Conservation (phyloP, 2,113 vertebrate genomes). For the Varanus komodoensis region DNA sequence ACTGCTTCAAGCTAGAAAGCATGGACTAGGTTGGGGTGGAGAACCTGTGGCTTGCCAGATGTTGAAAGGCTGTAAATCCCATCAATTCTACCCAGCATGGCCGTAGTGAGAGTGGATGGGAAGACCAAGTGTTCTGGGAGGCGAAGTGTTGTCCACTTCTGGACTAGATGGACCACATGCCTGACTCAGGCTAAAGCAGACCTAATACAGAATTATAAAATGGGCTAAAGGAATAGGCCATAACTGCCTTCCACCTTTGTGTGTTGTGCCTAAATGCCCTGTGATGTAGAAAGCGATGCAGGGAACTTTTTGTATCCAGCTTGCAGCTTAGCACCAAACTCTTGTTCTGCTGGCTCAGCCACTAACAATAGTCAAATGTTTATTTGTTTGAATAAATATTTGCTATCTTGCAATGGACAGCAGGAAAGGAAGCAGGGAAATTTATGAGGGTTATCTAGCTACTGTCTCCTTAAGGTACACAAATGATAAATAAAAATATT, state of each 20-base stretch:
- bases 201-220: neutral
- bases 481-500: slow-evolving; percentile 1
- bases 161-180: neutral
- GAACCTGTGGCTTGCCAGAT: too few relatives aligned
- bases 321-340: neutral
- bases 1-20: neutral
- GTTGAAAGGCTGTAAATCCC: too few relatives aligned
- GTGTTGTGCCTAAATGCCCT: neutral
- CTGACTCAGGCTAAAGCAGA: neutral
- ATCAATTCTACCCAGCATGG: too few relatives aligned
- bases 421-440: neutral
- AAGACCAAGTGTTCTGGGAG: too few relatives aligned
- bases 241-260: neutral
- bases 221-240: too few relatives aligned
- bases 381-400: neutral
- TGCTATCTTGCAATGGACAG: neutral
- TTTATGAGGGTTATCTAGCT: neutral
- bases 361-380: neutral
- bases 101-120: too few relatives aligned
- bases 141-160: too few relatives aligned
- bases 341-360: neutral
- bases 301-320: neutral
- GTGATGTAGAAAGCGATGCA: neutral
- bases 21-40: neutral
- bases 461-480: neutral